A percentile compares a stretch with the other conserved stretches of the same genome.
Conservation (phyloP, 2,888 invertebrate species). For the Caenorhabditis uteleia region DNA sequence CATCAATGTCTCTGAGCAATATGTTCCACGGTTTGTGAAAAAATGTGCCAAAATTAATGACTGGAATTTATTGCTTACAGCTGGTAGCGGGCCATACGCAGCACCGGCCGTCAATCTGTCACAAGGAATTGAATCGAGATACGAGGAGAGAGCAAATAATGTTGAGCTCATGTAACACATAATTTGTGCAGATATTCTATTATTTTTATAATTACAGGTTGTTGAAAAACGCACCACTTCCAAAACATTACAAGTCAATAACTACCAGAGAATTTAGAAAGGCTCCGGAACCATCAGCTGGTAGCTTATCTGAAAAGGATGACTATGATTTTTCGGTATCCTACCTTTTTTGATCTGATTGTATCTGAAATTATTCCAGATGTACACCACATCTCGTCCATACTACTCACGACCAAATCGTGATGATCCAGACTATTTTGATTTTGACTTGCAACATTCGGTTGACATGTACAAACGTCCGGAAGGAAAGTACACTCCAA, state of each 20-base stretch:
- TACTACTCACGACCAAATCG: conserved; percentile 67
- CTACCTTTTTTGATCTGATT: background rate
- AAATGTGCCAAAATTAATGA: background rate
- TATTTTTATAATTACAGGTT: conserved; percentile 43
- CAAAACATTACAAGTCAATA: conserved; percentile 52
- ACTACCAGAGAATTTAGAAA: conserved; percentile 60
- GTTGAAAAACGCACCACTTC: conserved; percentile 48
- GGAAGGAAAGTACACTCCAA: conserved; percentile 64
- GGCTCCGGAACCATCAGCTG: conserved; percentile 62
- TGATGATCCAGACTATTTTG: conserved; percentile 69
- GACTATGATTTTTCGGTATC: conserved; percentile 63
- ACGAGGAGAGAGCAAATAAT: conserved; percentile 57
- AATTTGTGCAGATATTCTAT: too few relatives aligned
- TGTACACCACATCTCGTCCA: conserved; percentile 52
- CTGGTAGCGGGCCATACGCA: conserved; percentile 62
- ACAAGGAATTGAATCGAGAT: conserved; percentile 65
- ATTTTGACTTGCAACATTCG: conserved; percentile 68
- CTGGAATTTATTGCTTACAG: conserved; percentile 16
- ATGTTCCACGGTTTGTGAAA: conserved; percentile 33
- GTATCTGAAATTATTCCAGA: conserved; percentile 18
- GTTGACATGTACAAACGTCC: conserved; percentile 66
- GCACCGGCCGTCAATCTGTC: conserved; percentile 61
- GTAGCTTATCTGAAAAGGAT: conserved; percentile 57
- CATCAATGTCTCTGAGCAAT: conserved; percentile 33
- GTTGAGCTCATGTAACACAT: conserved; percentile 51